Conservation (phyloP, 1,140 invertebrate genomes). For the Cyrtorhinus lividipennis region DNA sequence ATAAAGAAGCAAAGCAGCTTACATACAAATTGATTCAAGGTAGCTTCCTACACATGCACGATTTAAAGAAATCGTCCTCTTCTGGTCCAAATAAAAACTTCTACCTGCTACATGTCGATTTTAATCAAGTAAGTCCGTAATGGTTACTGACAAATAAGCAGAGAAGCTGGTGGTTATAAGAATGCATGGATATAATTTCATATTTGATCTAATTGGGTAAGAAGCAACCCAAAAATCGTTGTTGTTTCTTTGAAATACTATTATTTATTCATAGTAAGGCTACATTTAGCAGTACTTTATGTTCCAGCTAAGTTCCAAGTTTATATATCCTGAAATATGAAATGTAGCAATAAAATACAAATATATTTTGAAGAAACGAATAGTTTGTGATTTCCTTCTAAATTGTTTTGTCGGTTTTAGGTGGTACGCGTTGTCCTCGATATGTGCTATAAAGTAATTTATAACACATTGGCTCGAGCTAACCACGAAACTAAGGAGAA, state of each 20-base stretch:
- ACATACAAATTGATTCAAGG: constrained; percentile 68
- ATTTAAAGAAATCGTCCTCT: constrained; percentile 43
- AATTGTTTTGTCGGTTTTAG: too few relatives aligned
- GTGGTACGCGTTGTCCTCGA: constrained; percentile 57
- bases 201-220: constrained; percentile 1
- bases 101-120: constrained; percentile 59
- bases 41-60: constrained; percentile 60
- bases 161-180: too few relatives aligned
- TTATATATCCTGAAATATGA: too few relatives aligned
- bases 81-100: constrained; percentile 47
- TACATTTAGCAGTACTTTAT: too few relatives aligned
- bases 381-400: too few relatives aligned
- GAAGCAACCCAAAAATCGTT: not conserved
- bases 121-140: constrained; percentile 29
- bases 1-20: constrained; percentile 72
- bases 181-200: too few relatives aligned
- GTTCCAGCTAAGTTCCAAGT: too few relatives aligned
- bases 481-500: constrained; percentile 45
- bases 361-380: too few relatives aligned
- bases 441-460: constrained; percentile 58
- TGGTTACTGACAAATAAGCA: too few relatives aligned
- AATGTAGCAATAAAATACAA: too few relatives aligned
- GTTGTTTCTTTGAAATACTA: too few relatives aligned
- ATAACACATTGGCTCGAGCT: constrained; percentile 48
- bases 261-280: too few relatives aligned